Percentiles rank a stretch among this genome's conserved stretches.
These are phyloP conservation scores for Harpagifer antarcticus DNA, from an alignment of 2,797 vertebrate species.

Conservation along the genomic window DNA sequence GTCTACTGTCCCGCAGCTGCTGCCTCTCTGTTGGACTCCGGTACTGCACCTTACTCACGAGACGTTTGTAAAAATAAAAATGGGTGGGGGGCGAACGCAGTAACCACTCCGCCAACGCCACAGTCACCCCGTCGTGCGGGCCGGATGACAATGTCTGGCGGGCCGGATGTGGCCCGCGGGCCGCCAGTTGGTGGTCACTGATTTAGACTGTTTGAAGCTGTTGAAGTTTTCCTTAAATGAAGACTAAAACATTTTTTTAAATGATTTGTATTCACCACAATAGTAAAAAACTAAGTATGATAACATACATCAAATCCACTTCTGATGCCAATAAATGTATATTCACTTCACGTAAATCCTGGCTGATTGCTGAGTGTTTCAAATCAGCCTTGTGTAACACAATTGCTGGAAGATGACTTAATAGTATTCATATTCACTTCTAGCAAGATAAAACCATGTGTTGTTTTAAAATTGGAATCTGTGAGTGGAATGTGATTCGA, in stretches of 20 bases:
- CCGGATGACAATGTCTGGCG: too few species aligned
- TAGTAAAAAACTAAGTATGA: background rate
- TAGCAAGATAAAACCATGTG: slow-evolving; percentile 40
- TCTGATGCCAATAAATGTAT: background rate
- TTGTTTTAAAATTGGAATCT: slow-evolving; percentile 41
- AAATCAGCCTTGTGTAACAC: slow-evolving; percentile 32
- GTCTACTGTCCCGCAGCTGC: too few species aligned
- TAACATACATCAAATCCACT: background rate
- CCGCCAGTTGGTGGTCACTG: too few species aligned
- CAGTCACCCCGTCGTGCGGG: too few species aligned
- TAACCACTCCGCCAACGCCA: too few species aligned
- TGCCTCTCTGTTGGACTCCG: too few species aligned
- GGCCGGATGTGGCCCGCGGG: too few species aligned
- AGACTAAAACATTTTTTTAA: background rate
- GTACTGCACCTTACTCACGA: too few species aligned
- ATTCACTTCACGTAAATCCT: slow-evolving; percentile 31
- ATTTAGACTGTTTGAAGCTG: background rate
- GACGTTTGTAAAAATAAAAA: too few species aligned
- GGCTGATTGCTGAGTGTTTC: slow-evolving; percentile 32
- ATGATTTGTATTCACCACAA: background rate
- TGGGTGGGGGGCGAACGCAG: too few species aligned
- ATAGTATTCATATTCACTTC: slow-evolving; percentile 33
- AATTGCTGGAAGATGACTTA: slow-evolving; percentile 35
- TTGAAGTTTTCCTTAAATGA: background rate
- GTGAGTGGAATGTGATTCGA: slow-evolving; percentile 43